Evolutionary conservation across 2,113 vertebrate genomes (phyloP).

Genomic region (Myiozetetes cayanensis): DNA sequence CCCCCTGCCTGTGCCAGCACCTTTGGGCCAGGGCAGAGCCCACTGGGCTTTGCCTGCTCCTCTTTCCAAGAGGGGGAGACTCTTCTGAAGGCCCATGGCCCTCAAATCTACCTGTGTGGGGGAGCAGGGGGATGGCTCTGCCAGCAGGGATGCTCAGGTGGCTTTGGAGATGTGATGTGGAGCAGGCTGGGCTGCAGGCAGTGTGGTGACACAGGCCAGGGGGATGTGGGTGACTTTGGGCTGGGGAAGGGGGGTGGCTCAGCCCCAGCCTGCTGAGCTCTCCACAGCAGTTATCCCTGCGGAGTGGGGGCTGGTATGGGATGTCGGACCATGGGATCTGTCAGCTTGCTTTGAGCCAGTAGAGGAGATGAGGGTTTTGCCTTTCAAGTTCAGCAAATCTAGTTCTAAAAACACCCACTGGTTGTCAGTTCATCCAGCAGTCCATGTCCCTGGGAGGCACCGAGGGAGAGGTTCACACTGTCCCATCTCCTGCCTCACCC

Average conservation of each 20-base stretch:
- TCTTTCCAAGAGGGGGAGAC: too few relatives aligned
- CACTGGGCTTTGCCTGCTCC: neutral
- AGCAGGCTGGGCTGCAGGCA: neutral
- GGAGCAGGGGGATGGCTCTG: neutral
- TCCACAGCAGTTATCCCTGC: accelerated
- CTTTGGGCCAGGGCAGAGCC: accelerated
- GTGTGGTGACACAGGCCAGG: neutral
- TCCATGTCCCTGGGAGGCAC: neutral
- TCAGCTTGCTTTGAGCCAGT: neutral
- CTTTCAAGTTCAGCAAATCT: neutral
- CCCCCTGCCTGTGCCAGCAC: neutral
- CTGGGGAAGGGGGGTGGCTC: neutral
- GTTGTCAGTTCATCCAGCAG: neutral
- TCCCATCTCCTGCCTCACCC: neutral
- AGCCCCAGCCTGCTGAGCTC: neutral
- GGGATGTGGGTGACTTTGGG: neutral
- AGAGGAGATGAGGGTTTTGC: neutral
- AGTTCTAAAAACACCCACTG: neutral
- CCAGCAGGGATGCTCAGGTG: neutral
- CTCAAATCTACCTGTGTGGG: too few relatives aligned
- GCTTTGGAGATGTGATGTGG: neutral
- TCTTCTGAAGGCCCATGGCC: neutral
- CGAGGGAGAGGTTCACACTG: neutral
- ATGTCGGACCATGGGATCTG: neutral
- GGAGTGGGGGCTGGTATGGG: neutral